Percentiles rank a stretch among this genome's conserved stretches.
These are phyloP conservation scores for Seira sanloemensis DNA, from an alignment of 2,888 invertebrate genomes.

Conservation along the genomic window DNA sequence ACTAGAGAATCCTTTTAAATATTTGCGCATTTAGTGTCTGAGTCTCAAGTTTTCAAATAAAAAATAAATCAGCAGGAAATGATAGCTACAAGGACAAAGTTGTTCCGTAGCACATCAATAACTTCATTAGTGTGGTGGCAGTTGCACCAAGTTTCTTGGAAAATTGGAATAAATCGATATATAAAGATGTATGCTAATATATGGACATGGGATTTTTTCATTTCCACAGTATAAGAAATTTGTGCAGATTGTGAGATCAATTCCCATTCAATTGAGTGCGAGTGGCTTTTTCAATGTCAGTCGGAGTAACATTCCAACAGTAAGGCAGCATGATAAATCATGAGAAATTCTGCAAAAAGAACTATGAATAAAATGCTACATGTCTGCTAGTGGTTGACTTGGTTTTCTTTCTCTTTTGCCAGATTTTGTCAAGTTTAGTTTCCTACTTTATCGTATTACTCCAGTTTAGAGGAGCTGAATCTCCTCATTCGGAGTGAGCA, in stretches of 20 bases:
- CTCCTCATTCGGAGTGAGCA: too few relatives aligned
- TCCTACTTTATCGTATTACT: constrained; percentile 54
- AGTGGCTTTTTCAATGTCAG: constrained; percentile 53
- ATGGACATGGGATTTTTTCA: neutral
- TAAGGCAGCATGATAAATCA: constrained; percentile 37
- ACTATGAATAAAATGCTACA: neutral
- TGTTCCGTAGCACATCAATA: neutral
- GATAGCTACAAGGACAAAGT: neutral
- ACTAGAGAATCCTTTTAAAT: neutral
- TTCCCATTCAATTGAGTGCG: constrained; percentile 41
- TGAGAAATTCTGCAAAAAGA: neutral
- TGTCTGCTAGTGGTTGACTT: neutral
- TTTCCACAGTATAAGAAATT: constrained; percentile 56
- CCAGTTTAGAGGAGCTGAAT: constrained; percentile 44
- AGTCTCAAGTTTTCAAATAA: constrained; percentile 2
- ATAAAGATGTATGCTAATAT: neutral
- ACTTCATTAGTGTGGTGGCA: too few relatives aligned
- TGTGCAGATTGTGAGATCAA: constrained; percentile 30
- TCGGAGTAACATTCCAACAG: constrained; percentile 50
- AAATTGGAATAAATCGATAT: neutral
- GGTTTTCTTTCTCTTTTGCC: neutral
- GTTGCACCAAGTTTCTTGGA: neutral
- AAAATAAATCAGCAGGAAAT: neutral
- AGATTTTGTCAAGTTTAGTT: constrained; percentile 47
- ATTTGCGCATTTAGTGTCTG: neutral